phyloP scores from a whole-genome alignment of 1,140 invertebrate genomes.

The Ceratina australensis region DNA sequence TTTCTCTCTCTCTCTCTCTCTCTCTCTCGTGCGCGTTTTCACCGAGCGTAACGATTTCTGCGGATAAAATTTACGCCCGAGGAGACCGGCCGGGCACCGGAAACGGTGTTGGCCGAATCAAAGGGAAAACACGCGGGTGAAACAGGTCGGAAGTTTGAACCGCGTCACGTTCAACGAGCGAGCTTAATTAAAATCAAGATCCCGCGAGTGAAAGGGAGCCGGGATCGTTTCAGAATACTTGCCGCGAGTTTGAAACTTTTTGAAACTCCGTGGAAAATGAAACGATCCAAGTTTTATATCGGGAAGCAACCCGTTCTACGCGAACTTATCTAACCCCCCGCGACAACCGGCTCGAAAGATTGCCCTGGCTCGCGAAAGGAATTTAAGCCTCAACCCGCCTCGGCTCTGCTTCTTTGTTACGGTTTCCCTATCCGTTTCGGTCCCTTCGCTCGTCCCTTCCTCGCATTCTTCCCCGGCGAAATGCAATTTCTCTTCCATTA shows the following conservation, averaged over 20 bases:
- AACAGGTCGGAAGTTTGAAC: neutral
- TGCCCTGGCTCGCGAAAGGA: neutral
- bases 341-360: conserved; percentile 29
- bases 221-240: conserved; percentile 3
- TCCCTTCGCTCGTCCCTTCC: neutral
- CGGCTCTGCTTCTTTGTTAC: neutral
- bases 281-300: conserved; percentile 31
- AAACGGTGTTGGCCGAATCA: neutral
- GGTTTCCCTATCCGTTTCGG: neutral
- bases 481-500: neutral
- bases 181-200: conserved; percentile 33
- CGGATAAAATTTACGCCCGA: neutral
- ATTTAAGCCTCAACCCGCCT: conserved; percentile 15
- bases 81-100: neutral
- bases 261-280: neutral
- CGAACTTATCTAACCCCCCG: conserved; percentile 23
- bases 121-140: neutral
- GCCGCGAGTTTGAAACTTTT: conserved; percentile 2
- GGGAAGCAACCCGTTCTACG: neutral
- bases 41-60: too few relatives aligned
- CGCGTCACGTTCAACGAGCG: neutral
- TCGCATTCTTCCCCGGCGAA: neutral
- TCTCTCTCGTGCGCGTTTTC: too few relatives aligned
- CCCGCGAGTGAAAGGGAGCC: conserved; percentile 5
- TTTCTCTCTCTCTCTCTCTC: too few relatives aligned